Conservation (phyloP, 2,113 vertebrate genomes). For the Gobiocypris rarus region DNA sequence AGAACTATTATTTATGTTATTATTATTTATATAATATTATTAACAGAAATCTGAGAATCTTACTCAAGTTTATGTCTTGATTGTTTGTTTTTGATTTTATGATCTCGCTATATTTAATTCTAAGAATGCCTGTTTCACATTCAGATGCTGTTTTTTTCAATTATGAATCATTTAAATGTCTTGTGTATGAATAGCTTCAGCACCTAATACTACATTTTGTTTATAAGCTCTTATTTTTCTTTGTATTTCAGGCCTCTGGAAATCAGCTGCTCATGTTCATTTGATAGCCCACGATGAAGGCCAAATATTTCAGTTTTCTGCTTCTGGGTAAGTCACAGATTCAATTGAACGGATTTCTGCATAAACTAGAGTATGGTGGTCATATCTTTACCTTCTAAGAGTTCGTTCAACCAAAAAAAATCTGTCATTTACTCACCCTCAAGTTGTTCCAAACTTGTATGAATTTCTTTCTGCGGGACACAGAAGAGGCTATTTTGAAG, state of each 20-base stretch:
- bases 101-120: background rate
- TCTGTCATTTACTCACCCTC: no score
- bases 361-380: background rate
- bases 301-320: constrained; percentile 62
- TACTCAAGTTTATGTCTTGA: no score
- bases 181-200: background rate
- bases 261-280: constrained; percentile 46
- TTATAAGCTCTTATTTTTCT: constrained; percentile 2
- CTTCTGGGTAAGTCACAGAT: constrained; percentile 70
- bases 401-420: no score
- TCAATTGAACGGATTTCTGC: background rate
- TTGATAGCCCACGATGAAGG: constrained; percentile 56
- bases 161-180: background rate
- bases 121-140: background rate
- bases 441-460: no score
- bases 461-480: no score
- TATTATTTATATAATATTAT: no score
- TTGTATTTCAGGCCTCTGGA: constrained; percentile 63
- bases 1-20: no score
- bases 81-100: no score
- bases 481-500: no score
- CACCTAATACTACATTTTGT: background rate
- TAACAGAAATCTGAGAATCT: no score
- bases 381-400: constrained; percentile 3
- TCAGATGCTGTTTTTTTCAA: background rate